phyloP scores from a whole-genome alignment of 2,888 invertebrate species.

The Tetragonula carbonaria region DNA sequence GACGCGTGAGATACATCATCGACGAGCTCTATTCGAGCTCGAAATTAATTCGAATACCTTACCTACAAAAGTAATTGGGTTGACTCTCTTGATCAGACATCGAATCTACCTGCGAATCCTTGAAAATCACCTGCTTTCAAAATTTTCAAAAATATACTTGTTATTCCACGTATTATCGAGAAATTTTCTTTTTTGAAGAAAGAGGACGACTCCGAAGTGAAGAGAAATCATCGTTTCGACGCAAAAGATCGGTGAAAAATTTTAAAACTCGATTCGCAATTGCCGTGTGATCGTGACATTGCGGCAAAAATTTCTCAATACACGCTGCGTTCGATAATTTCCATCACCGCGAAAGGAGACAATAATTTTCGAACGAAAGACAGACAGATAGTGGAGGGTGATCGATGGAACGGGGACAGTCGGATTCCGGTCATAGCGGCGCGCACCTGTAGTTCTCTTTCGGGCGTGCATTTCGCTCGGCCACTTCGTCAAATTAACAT shows the following conservation, averaged over 20 bases:
- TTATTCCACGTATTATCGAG: too few relatives aligned
- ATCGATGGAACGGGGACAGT: constrained; percentile 39
- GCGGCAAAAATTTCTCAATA: too few relatives aligned
- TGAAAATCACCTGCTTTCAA: too few relatives aligned
- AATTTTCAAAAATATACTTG: too few relatives aligned
- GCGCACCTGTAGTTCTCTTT: constrained; percentile 59
- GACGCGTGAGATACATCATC: too few relatives aligned
- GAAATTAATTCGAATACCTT: too few relatives aligned
- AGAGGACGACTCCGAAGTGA: not conserved
- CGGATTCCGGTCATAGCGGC: constrained; percentile 24
- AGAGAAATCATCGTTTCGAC: not conserved
- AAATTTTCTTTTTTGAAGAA: too few relatives aligned
- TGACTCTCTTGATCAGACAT: too few relatives aligned
- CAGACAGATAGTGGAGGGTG: not conserved
- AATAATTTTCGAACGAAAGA: not conserved
- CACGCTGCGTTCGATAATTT: not conserved
- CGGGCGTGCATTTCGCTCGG: constrained; percentile 50
- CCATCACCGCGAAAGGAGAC: not conserved
- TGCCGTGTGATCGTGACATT: too few relatives aligned
- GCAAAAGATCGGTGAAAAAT: not conserved
- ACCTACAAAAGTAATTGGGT: too few relatives aligned
- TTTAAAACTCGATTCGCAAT: not conserved
- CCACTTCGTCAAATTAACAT: constrained; percentile 68
- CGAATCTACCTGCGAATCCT: too few relatives aligned
- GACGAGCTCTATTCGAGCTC: too few relatives aligned